Percentiles rank a stretch among this genome's conserved stretches.
Conservation (phyloP, 1,140 invertebrate genomes). For the Hycleus cichorii region DNA sequence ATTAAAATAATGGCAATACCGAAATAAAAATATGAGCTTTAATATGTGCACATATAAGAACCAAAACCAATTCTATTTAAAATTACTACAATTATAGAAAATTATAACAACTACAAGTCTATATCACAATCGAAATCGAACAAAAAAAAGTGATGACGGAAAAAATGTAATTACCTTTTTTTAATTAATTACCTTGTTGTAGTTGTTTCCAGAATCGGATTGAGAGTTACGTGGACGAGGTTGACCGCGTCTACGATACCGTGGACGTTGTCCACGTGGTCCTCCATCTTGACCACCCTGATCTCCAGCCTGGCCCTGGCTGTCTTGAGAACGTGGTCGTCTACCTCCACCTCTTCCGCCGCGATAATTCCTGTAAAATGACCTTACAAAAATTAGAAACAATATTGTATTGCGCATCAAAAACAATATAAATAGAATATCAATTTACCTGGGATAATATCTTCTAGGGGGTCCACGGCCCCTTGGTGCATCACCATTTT, state of each 20-base stretch:
- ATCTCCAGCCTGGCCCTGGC: constrained; percentile 41
- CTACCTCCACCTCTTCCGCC: constrained; percentile 48
- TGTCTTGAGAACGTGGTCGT: constrained; percentile 51
- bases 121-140: neutral
- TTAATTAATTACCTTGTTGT: constrained; percentile 22
- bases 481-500: constrained; percentile 41
- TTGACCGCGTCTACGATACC: constrained; percentile 36
- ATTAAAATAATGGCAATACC: neutral
- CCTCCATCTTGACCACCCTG: constrained; percentile 27
- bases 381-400: too few relatives aligned
- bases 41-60: neutral
- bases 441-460: constrained; percentile 46
- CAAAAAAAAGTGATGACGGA: neutral
- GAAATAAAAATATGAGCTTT: neutral
- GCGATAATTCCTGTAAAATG: constrained; percentile 51
- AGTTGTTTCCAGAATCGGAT: constrained; percentile 33
- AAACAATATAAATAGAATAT: constrained; percentile 29
- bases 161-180: neutral
- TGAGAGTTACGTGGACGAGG: constrained; percentile 36
- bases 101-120: neutral
- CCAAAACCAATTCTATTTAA: neutral
- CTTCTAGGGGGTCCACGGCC: constrained; percentile 50
- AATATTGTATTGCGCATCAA: neutral
- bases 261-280: constrained; percentile 34
- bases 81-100: neutral